Evolutionary conservation across 2,888 invertebrate genomes (phyloP).

Genomic region (Eristalinus aeneus): DNA sequence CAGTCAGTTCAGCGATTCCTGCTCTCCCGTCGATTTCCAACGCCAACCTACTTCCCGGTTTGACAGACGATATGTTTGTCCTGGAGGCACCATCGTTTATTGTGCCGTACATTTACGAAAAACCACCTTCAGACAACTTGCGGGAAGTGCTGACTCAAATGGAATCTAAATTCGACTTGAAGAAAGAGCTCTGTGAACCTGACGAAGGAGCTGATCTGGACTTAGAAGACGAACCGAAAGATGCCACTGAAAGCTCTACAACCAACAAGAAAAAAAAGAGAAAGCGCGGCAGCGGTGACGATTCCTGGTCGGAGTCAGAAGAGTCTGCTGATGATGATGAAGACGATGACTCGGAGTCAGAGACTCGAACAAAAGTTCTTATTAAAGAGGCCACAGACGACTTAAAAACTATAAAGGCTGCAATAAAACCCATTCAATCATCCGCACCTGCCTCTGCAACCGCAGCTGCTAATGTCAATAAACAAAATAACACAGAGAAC

Average conservation of each 20-base stretch:
- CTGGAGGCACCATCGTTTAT: slow-evolving; percentile 96
- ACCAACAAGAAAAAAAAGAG: slow-evolving; percentile 80
- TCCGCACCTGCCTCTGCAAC: slow-evolving; percentile 72
- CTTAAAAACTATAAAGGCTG: slow-evolving; percentile 82
- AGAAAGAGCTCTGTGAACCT: slow-evolving; percentile 83
- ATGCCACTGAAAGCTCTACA: slow-evolving; percentile 73
- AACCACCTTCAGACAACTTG: slow-evolving; percentile 90
- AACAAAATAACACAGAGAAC: slow-evolving; percentile 83
- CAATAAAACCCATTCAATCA: slow-evolving; percentile 80
- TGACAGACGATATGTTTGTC: slow-evolving; percentile 96
- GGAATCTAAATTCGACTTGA: slow-evolving; percentile 82
- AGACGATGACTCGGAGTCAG: slow-evolving; percentile 82
- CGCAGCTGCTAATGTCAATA: slow-evolving; percentile 75
- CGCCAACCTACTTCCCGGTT: slow-evolving; percentile 88
- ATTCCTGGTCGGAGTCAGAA: slow-evolving; percentile 83
- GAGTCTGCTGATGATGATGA: slow-evolving; percentile 81
- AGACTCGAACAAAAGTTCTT: slow-evolving; percentile 81
- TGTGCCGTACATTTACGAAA: slow-evolving; percentile 96
- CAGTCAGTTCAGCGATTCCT: slow-evolving; percentile 73
- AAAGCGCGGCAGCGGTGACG: slow-evolving; percentile 80
- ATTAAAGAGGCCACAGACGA: slow-evolving; percentile 83
- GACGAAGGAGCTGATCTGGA: slow-evolving; percentile 82
- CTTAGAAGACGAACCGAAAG: slow-evolving; percentile 76
- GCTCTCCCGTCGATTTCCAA: slow-evolving; percentile 79
- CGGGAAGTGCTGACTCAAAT: slow-evolving; percentile 86